Evolutionary conservation across 92 coral and sea anemone species (phyloP), one percentile per base, ranked within the genome.

Genomic region (Pocillopora meandrina): DNA sequence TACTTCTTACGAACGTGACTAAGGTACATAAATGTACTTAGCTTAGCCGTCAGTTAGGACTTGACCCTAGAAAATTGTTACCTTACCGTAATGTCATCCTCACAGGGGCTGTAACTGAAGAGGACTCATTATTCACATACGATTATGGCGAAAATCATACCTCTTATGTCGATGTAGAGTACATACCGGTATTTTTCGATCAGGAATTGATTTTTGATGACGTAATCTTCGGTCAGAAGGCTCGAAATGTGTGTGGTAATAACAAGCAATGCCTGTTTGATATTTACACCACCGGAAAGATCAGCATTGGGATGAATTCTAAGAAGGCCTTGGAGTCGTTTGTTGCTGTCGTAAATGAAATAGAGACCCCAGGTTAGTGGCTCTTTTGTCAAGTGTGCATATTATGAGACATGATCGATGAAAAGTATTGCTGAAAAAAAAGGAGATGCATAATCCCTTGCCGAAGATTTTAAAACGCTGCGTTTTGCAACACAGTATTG

Each of bases 231-330:
- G 86, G 84, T 19, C 78, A 84, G 72, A 75, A 85, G 61, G 92
- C 96, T 47, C 73, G 52, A 57, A 73, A 65, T 1, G 63, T 81
- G 19, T 93, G 96, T 75, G 88, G 83, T 10, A 82, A 80, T 57
- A 83, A 76, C 56, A 23, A 59, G 18, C 89, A 90, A 61, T 93
- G 96, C 61, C 78, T 93, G 65, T 90, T 90, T 36, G 96, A 93
- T 56, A 76, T 90, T 58, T 68, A 81, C 34, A 89, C 93, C 1
- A 93, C 94, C 70, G 94, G 94, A 16, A 85, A 91, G 35, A 56
- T 86, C 55, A 84, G 83, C 58, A 72, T 93, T 71, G 97, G 95
- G 47, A 61, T 57, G 33, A 84, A 87, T 52, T 83, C 95, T 49
- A 80, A 64, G 49, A 73, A 80, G 57, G 79, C 87, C 12, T 75